A percentile compares a stretch with the other conserved stretches of the same genome.
phyloP scores from a whole-genome alignment of 2,888 invertebrate species.

The Cantharis lateralis region DNA sequence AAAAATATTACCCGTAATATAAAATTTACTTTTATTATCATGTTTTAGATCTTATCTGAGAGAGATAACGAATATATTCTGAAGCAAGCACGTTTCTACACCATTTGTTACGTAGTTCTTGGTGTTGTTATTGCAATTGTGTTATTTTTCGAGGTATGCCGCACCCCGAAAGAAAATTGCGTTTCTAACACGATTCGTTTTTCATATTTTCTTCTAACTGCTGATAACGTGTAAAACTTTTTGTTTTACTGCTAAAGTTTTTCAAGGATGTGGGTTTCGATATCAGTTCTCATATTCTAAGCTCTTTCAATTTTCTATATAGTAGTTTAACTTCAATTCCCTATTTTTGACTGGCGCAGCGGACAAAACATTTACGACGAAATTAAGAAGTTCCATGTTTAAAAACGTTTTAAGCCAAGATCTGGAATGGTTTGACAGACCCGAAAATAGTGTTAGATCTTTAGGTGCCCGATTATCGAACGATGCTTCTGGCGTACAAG shows the following conservation, averaged over 20 bases:
- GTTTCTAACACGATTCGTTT: not conserved
- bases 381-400: conserved; percentile 71
- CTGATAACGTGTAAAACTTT: not conserved
- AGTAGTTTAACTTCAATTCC: not conserved
- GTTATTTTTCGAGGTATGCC: not conserved
- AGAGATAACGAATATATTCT: not conserved
- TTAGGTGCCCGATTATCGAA: conserved; percentile 75
- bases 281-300: not conserved
- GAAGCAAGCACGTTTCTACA: not conserved
- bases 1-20: not conserved
- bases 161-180: not conserved
- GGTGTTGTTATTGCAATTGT: not conserved
- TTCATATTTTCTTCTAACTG: not conserved
- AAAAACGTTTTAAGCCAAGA: conserved; percentile 73
- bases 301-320: not conserved
- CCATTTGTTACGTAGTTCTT: not conserved
- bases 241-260: conserved; percentile 72
- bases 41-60: not conserved
- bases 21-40: not conserved
- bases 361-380: conserved; percentile 77
- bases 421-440: conserved; percentile 75
- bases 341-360: conserved; percentile 60
- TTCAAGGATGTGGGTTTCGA: not conserved
- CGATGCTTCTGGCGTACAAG: conserved; percentile 79
- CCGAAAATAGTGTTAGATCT: conserved; percentile 73